Evolutionary conservation across 64 coral and sea anemone species (phyloP), one percentile per base, ranked within the genome.

Genomic region (Catalaphyllia jardinei): DNA sequence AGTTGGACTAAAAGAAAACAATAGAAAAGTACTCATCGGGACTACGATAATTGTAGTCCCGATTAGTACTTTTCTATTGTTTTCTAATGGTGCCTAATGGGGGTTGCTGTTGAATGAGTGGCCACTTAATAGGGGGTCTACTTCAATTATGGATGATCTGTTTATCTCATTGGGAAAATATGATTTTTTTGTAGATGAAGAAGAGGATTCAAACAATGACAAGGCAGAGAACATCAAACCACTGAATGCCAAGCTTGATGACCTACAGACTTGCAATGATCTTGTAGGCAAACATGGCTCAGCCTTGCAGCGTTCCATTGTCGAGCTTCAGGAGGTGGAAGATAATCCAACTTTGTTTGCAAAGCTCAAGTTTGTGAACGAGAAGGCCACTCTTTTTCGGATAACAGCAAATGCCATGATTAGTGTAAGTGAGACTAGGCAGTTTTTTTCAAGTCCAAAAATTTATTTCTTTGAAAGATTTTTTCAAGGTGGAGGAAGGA

Each of bases 331-430:
- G 51, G 97, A 99, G 84, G 90, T 93, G 8, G 86, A 95, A 83
- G 94, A 99, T 59, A 90, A 91, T 28, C 71, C 90, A 3, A 29
- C 92, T 29, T 52, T 95, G 20, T 31, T 93, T 52, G 57, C 91
- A 46, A 99, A 95, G 65, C 78, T 99, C 6, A 99, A 99, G 62
- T 50, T 90, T 67, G 97, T 99, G 39, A 99, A 99, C 46, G 97
- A 99, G 79, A 99, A 99, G 64, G 94, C 97, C 52, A 99, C 97
- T 38, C 78, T 99, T 65, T 99, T 99, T 74, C 88, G 97, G 76
- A 99, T 99, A 51, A 99, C 97, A 74, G 92, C 97, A 73, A 99
- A 95, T 93, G 97, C 97, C 60, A 99, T 99, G 97, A 99, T 99
- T 25, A 99, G 94, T 93, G 97, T 99, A 89, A 95, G 97, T 95